phyloP scores from a whole-genome alignment of 2,113 vertebrate species.

The Ptyas mucosa region DNA sequence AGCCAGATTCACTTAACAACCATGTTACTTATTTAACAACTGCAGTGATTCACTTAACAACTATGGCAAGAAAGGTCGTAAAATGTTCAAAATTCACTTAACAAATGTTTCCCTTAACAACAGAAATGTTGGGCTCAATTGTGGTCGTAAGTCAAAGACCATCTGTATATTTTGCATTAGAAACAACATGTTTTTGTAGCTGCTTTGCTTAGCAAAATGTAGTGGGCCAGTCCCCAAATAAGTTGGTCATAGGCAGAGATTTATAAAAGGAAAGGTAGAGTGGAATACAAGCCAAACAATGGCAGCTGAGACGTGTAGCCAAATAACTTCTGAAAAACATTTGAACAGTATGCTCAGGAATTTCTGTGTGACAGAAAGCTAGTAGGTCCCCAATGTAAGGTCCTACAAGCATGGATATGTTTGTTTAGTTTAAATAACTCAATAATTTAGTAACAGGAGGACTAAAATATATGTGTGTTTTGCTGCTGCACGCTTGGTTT shows the following conservation, averaged over 20 bases:
- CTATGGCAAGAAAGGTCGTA: too few species aligned
- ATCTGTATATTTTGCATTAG: neutral
- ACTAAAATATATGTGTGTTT: neutral
- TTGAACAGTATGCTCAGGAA: neutral
- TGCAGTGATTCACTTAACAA: too few species aligned
- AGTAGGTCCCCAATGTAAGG: neutral
- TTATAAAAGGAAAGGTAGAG: neutral
- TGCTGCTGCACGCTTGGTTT: rapidly evolving
- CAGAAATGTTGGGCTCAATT: too few species aligned
- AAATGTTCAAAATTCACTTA: too few species aligned
- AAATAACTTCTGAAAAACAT: neutral
- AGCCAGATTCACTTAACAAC: too few species aligned
- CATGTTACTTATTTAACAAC: too few species aligned
- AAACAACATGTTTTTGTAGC: neutral
- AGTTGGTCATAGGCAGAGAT: neutral
- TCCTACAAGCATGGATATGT: neutral
- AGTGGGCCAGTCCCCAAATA: neutral
- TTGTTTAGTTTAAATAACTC: neutral
- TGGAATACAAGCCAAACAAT: neutral
- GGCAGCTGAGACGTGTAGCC: neutral
- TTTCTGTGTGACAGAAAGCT: neutral
- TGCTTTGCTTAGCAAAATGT: neutral
- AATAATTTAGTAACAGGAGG: neutral
- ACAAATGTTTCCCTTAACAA: too few species aligned
- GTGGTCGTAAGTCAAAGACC: too few species aligned